Conservation (phyloP, 1,140 invertebrate species). For the Agrypnia vestita region DNA sequence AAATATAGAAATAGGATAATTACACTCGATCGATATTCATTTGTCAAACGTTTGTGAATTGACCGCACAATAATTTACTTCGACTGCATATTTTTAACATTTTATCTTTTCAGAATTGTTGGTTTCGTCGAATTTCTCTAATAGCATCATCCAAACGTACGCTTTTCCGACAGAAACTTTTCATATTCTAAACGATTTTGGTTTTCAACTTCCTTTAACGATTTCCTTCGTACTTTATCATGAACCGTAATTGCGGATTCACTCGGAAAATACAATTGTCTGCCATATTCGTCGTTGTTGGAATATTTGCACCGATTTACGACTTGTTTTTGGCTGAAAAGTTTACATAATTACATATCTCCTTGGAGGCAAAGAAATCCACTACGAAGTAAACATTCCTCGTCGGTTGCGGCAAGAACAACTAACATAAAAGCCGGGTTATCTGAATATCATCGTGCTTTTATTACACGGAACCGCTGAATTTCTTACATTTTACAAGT, state of each 20-base stretch:
- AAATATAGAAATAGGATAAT: too few species aligned
- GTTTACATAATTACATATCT: conserved; percentile 37
- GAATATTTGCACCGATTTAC: conserved; percentile 46
- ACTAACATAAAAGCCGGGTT: conserved; percentile 8
- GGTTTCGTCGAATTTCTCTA: too few species aligned
- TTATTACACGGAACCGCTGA: not conserved
- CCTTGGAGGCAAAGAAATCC: not conserved
- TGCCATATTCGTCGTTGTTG: not conserved
- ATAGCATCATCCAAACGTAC: too few species aligned
- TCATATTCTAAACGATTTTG: too few species aligned
- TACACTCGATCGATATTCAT: too few species aligned
- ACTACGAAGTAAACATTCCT: not conserved
- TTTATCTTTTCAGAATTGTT: too few species aligned
- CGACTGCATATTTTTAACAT: too few species aligned
- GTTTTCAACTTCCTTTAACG: not conserved
- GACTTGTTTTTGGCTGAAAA: conserved; percentile 54
- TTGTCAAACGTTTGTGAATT: too few species aligned
- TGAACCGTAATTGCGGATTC: conserved; percentile 2
- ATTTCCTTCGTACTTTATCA: not conserved
- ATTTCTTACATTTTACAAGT: conserved; percentile 13
- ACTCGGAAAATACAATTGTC: conserved; percentile 43
- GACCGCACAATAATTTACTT: too few species aligned
- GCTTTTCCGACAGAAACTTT: too few species aligned
- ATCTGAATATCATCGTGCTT: conserved; percentile 23
- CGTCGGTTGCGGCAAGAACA: conserved; percentile 7